Conservation (phyloP, 2,113 vertebrate species). For the Myrmecophaga tridactyla region DNA sequence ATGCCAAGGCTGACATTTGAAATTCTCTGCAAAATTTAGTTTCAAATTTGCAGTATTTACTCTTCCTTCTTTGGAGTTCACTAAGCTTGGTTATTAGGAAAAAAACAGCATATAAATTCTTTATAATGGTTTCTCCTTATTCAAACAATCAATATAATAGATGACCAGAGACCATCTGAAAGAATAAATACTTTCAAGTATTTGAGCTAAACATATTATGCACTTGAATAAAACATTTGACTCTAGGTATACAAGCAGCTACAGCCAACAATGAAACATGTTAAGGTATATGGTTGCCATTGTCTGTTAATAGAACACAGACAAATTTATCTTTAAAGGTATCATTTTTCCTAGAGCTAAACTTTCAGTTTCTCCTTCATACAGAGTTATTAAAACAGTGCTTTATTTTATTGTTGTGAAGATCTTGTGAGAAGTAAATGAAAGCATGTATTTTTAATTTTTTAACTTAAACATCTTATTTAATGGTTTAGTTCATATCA, state of each 20-base stretch:
- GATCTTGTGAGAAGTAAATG: conserved; percentile 7
- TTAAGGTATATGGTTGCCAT: not conserved
- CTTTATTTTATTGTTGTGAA: conserved; percentile 30
- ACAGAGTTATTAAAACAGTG: conserved; percentile 35
- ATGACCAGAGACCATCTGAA: conserved; percentile 3
- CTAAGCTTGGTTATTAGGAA: not conserved
- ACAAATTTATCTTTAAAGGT: conserved; percentile 33
- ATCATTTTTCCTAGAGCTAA: conserved; percentile 11
- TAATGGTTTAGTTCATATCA: conserved; percentile 25
- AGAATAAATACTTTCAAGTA: not conserved
- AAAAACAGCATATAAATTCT: not conserved
- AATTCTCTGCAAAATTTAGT: conserved; percentile 46
- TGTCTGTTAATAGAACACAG: not conserved
- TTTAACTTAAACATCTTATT: conserved; percentile 2
- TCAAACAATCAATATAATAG: conserved; percentile 10
- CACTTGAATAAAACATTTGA: not conserved
- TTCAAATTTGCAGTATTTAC: not conserved
- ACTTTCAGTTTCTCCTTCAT: not conserved
- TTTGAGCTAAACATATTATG: not conserved
- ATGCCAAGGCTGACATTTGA: conserved; percentile 31
- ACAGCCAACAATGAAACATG: not conserved
- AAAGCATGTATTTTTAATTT: conserved; percentile 33
- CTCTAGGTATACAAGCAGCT: not conserved
- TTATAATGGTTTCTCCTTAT: conserved; percentile 4
- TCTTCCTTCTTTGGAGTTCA: conserved; percentile 24